Base-by-base conservation (phyloP, 2,888 invertebrate species). In the Drosophila lutescens region DNA sequence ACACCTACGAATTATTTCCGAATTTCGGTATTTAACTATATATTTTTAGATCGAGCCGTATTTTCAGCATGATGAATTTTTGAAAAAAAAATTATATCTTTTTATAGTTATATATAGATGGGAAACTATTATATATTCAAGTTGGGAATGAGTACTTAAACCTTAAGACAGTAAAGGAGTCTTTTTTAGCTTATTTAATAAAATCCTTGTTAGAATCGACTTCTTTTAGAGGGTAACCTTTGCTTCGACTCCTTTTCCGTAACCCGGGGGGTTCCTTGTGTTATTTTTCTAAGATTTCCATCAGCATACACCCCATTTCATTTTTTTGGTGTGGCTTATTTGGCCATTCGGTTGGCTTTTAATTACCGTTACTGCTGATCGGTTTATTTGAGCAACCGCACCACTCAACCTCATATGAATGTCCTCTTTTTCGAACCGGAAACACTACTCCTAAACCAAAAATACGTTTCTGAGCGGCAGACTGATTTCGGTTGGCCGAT, bases 301-400 rank as follows among this genome's bases (percentile, higher is more conserved):
- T 74, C 65, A 61, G 55, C 59, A 44, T 49, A 72, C 72, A 43
- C 5, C 40, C 26, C 36, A 17, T 57, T 12, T 10, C 3, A n/a
- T 13, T 43, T 51, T 59, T 59, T 59, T 44, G 30, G 32, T 76
- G 78, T 76, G 86, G 86, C 70, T 86, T 88, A 82, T 79, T 84
- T 78, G 84, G 77, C 72, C 84, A 86, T 84, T 85, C 80, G 89
- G 80, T 79, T 87, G 82, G 80, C 86, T 89, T 87, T 86, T 86
- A 86, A 86, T 86, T 86, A 86, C 89, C 88, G 82, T 74, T 79
- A 72, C 79, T 71, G 74, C 78, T 74, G 83, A 88, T 85, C 83
- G 80, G 76, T 74, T 88, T 88, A 76, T 88, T 83, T 86, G 86
- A 73, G 47, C 49, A 72, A 55, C 73, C 61, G 40, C 72, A 71